Conservation (phyloP, 2,797 vertebrate species). For the Ispidina picta region DNA sequence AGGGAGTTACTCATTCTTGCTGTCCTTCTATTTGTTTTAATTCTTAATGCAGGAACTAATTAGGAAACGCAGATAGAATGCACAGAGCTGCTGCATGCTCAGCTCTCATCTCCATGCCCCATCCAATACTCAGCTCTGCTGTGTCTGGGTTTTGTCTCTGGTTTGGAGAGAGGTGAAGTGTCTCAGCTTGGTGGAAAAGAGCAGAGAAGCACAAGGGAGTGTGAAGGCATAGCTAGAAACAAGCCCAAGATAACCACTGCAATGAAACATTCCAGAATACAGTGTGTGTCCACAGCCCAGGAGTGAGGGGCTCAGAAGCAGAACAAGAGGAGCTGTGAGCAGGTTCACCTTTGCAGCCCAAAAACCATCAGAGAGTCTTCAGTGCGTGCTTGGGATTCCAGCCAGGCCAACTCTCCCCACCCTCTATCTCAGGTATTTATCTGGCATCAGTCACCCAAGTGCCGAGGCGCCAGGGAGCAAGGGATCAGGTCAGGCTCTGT, state of each 20-base stretch:
- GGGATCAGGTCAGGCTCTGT: not conserved
- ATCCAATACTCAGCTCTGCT: accelerated
- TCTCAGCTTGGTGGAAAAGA: not conserved
- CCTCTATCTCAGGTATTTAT: conserved; percentile 66
- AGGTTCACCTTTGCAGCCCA: not conserved
- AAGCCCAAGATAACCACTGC: not conserved
- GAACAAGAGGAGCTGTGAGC: not conserved
- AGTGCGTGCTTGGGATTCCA: conserved; percentile 47
- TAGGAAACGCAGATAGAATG: not conserved
- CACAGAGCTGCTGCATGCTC: not conserved
- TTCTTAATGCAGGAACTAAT: conserved; percentile 45
- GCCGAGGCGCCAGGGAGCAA: conserved; percentile 13
- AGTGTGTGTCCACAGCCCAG: accelerated
- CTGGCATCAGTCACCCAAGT: conserved; percentile 58
- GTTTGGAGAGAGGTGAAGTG: not conserved
- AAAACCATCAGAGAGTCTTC: accelerated
- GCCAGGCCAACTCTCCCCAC: not conserved
- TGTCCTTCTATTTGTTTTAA: conserved; percentile 44
- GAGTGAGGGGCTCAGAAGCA: not conserved
- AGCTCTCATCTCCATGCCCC: not conserved
- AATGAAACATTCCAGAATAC: not conserved
- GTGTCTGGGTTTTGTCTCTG: accelerated
- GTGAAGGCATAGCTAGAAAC: not conserved
- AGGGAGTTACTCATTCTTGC: conserved; percentile 33
- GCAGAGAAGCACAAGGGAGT: not conserved